phyloP scores from a whole-genome alignment of 2,113 vertebrate species.

The Cephalopholis sonnerati region DNA sequence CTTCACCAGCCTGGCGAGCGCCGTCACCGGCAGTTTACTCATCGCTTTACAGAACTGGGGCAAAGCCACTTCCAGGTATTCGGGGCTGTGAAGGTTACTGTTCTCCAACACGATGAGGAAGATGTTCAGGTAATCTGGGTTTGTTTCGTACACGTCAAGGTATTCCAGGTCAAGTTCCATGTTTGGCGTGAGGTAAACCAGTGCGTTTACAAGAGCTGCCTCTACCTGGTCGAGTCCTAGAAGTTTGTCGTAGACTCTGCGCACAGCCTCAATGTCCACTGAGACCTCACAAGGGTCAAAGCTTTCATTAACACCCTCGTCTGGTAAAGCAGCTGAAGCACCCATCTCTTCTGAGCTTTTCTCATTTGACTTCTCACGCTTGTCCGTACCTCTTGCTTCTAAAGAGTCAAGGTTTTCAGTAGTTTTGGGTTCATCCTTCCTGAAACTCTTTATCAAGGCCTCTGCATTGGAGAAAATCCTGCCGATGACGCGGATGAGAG shows the following conservation, averaged over 20 bases:
- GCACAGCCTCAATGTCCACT: slow-evolving; percentile 92
- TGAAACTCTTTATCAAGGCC: slow-evolving; percentile 93
- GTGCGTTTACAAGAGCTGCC: slow-evolving; percentile 94
- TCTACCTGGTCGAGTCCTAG: slow-evolving; percentile 93
- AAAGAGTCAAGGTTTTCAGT: slow-evolving; percentile 89
- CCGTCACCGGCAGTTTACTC: slow-evolving; percentile 94
- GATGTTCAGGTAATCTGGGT: slow-evolving; percentile 97
- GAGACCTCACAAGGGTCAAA: slow-evolving; percentile 89
- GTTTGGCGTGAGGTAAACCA: slow-evolving; percentile 96
- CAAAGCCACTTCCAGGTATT: slow-evolving; percentile 96
- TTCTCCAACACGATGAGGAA: slow-evolving; percentile 99
- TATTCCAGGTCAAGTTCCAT: slow-evolving; percentile 98
- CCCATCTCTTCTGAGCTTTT: slow-evolving; percentile 80
- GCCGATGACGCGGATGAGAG: slow-evolving; percentile 93
- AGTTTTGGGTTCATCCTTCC: slow-evolving; percentile 88
- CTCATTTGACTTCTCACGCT: slow-evolving; percentile 91
- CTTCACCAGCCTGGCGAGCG: slow-evolving; percentile 90
- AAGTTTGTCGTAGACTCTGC: slow-evolving; percentile 93
- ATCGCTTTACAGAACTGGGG: slow-evolving; percentile 98
- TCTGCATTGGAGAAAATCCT: slow-evolving; percentile 95
- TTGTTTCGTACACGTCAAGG: slow-evolving; percentile 94
- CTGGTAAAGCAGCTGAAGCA: slow-evolving; percentile 75
- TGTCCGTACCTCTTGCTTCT: slow-evolving; percentile 86
- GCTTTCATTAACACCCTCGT: slow-evolving; percentile 85
- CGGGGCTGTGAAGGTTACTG: slow-evolving; percentile 96